Evolutionary conservation across 2,113 vertebrate genomes (phyloP), one percentile per base, ranked within the genome.

Genomic region (Spea multiplicata): DNA sequence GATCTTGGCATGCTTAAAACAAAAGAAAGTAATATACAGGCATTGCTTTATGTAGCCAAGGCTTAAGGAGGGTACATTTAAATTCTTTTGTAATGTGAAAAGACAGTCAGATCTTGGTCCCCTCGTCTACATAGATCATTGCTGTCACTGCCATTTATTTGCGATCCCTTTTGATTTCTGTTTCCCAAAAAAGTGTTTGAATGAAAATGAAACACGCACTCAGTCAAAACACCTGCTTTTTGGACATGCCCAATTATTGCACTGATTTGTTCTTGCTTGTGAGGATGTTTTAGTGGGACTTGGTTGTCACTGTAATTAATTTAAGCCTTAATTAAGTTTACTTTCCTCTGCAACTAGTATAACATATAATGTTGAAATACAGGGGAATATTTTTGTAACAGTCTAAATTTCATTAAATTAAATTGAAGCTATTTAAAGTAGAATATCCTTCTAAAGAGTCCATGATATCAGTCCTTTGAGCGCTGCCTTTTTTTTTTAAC

Each of bases 141-240:
- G 85, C 88, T 92, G 90, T 90, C 92, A 89, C 81, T 79, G 86
- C 86, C 85, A 85, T 89, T 94, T 92, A 92, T 88, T 89, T 87
- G 84, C 89, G 90, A 89, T 91, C 86, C 89, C 88, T 82, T 76
- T 3, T 90, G 91, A 92, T 91, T 92, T 90, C 87, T 91, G 85
- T 85, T 81, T 88, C 85, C 84, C 84, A 74, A 83, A 87, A n/a
- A 81, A 73, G 67, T 71, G 83, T 91, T 91, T 91, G 89, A 90
- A 93, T 94, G 86, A 91, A 91, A 94, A 93, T 92, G 88, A 91
- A 87, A 84, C 85, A 80, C 81, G 86, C 86, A 90, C 82, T 84
- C 90, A 85, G 85, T 90, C 87, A 87, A 90, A 91, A 91, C 91
- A 92, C 92, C 92, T 93, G 92, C 91, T 90, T 92, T 88, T 45